Conservation (phyloP, 2,113 vertebrate genomes). For the Lampris megalopsis region DNA sequence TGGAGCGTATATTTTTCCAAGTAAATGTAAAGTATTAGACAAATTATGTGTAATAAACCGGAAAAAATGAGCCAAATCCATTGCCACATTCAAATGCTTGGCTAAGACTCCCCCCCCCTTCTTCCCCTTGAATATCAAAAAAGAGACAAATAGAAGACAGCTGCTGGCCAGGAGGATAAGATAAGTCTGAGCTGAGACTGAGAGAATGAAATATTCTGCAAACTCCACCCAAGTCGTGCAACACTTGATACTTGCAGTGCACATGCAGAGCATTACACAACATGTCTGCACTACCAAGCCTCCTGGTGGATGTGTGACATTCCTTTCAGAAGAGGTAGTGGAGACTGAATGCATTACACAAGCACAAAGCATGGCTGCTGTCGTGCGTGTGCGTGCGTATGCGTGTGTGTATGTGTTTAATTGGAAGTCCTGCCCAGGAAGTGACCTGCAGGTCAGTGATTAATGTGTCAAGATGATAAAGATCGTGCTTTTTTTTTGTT, state of each 20-base stretch:
- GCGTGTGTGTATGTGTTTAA: too few species aligned
- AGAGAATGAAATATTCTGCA: constrained; percentile 21
- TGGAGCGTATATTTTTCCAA: constrained; percentile 16
- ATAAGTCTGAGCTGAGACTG: constrained; percentile 2
- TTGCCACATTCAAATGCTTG: constrained; percentile 40
- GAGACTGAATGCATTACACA: constrained; percentile 17
- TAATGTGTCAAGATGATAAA: constrained; percentile 18
- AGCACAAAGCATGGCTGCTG: constrained; percentile 19
- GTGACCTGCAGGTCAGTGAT: constrained; percentile 15
- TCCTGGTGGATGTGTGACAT: constrained; percentile 54
- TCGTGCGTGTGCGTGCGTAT: constrained; percentile 45
- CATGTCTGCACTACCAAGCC: constrained; percentile 30
- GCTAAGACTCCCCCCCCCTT: constrained; percentile 27
- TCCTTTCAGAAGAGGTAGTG: constrained; percentile 46
- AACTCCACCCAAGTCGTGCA: constrained; percentile 27
- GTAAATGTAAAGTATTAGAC: constrained; percentile 48
- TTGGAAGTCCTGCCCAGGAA: constrained; percentile 38
- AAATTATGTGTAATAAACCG: constrained; percentile 39
- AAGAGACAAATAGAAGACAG: constrained; percentile 54
- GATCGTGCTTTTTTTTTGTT: constrained; percentile 31
- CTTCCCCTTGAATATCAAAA: constrained; percentile 32
- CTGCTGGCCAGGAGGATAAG: constrained; percentile 49
- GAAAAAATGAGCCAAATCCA: constrained; percentile 5
- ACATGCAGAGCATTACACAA: constrained; percentile 11
- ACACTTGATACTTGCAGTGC: constrained; percentile 30